These are phyloP conservation scores for Phaethon lepturus DNA, from an alignment of 2,113 vertebrate species.

Conservation along the genomic window DNA sequence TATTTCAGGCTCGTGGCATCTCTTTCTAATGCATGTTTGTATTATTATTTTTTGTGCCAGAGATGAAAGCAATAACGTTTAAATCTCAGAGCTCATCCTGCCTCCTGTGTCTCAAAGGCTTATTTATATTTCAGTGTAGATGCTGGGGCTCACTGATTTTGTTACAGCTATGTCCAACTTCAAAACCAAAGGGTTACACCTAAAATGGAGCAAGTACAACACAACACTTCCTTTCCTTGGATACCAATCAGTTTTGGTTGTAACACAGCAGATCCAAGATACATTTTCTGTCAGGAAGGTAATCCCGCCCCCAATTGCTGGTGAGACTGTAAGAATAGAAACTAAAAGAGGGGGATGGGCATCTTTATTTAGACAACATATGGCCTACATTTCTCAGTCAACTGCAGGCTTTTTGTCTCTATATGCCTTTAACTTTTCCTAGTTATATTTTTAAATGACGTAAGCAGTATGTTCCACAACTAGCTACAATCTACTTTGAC, in stretches of 20 bases:
- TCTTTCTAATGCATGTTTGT: neutral
- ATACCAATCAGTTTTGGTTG: neutral
- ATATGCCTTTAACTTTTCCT: neutral
- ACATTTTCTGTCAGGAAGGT: neutral
- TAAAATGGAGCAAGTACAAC: neutral
- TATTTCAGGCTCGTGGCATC: conserved; percentile 21
- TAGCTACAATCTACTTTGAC: neutral
- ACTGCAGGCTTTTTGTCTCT: neutral
- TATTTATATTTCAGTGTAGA: conserved; percentile 10
- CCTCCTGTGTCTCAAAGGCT: neutral
- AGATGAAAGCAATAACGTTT: conserved; percentile 13
- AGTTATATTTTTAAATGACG: neutral
- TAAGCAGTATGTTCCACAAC: neutral
- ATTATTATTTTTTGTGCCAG: conserved; percentile 12
- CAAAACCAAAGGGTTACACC: neutral
- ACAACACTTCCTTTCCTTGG: neutral
- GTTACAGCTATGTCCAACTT: neutral
- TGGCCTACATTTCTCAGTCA: neutral
- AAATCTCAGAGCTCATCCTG: conserved; percentile 31
- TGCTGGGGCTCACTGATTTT: neutral
- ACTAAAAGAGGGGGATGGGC: neutral
- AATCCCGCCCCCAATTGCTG: neutral
- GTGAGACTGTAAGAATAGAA: neutral
- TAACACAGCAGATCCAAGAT: neutral
- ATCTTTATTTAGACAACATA: neutral